Evolutionary conservation across 2,113 vertebrate genomes (phyloP), one percentile per base, ranked within the genome.

Genomic region (Limanda limanda): DNA sequence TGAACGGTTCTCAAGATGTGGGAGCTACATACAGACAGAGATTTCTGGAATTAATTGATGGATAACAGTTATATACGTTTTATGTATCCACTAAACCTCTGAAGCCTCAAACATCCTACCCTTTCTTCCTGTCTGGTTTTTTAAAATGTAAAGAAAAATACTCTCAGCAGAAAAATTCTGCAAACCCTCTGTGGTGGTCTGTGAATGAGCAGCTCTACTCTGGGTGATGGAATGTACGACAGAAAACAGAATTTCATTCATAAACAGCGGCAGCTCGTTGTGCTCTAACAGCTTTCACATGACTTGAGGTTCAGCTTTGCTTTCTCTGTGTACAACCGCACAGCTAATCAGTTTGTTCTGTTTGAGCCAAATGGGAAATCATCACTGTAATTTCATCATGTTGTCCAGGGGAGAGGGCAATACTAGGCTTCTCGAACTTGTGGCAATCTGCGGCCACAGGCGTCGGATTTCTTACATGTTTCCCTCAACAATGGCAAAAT

Each of bases 171-270:
- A 37, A 8, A 37, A 37, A 37, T 10, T 2, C 35, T 9, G 35
- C 8, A 56, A 42, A 61, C 20, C 18, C 37, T 42, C 40, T 42
- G 40, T 42, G 40, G 13, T 13, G 11, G 23, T 24, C 7, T 47
- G 71, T 54, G 56, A 57, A 66, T 68, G 57, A 77, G 40, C 15
- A 20, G 0, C 3, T 40, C 20, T 65, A 9, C 57, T 55, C 42
- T 25, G 40, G 57, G 20, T 23, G 58, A 20, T 45, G 62, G 62
- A 77, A 45, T 62, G 68, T 71, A 58, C 10, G 9, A 15, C 21
- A 55, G 72, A 64, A 79, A 84, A 79, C 81, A 78, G 67, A 59
- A 69, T 76, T 81, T 74, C 74, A 74, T 83, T 87, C 71, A 87
- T 62, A 40, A 75, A 73, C 58, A 14, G 10, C 5, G 63, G 76